A percentile compares a stretch with the other conserved stretches of the same genome.
These are phyloP conservation scores for Muraenolepis orangiensis DNA, from an alignment of 2,797 vertebrate genomes.

Conservation along the genomic window DNA sequence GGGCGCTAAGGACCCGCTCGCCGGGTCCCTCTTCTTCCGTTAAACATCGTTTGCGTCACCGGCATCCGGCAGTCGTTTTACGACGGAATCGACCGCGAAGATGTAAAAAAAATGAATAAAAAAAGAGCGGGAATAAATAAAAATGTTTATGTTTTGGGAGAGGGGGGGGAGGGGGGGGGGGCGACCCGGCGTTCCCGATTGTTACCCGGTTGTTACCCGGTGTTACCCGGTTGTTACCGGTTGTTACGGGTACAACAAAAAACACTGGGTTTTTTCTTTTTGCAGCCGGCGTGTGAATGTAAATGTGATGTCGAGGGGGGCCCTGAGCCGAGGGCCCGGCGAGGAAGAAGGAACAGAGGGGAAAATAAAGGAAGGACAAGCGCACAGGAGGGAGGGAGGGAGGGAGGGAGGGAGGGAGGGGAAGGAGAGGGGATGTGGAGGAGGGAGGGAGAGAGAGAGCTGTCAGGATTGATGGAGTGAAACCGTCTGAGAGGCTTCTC, in stretches of 20 bases:
- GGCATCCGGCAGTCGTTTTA: no score
- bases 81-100: background rate
- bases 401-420: constrained; percentile 60
- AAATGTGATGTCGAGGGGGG: constrained; percentile 70
- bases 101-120: background rate
- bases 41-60: background rate
- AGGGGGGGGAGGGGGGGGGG: no score
- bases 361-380: constrained; percentile 33
- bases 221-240: no score
- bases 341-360: constrained; percentile 58
- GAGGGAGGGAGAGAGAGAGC: constrained; percentile 68
- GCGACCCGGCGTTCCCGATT: no score
- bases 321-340: constrained; percentile 4
- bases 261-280: constrained; percentile 65
- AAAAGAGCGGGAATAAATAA: no score
- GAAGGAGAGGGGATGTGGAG: constrained; percentile 60
- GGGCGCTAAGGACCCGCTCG: constrained; percentile 32
- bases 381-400: constrained; percentile 42
- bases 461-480: constrained; percentile 71
- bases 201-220: no score
- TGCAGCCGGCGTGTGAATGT: constrained; percentile 62
- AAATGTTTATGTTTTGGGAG: no score
- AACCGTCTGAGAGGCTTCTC: constrained; percentile 62
- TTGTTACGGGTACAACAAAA: background rate
- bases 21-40: background rate